Evolutionary conservation across 1,140 invertebrate species (phyloP).

Genomic region (Drosophila pseudoananassae): DNA sequence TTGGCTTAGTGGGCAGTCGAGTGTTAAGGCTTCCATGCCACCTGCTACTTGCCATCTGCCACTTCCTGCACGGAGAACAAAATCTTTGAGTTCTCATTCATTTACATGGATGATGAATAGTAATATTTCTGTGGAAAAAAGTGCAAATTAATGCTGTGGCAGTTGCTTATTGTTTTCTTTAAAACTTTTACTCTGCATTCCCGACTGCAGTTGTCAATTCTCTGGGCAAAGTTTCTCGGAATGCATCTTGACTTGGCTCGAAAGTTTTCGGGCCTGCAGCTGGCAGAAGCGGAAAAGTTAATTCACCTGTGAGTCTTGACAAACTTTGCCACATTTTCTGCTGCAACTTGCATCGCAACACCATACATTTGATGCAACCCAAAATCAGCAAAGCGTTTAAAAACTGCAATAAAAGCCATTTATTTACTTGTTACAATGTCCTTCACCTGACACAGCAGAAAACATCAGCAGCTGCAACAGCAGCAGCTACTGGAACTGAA

Average conservation of each 20-base stretch:
- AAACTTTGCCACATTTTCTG: constrained; percentile 62
- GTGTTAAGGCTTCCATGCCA: constrained; percentile 52
- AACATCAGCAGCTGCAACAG: constrained; percentile 3
- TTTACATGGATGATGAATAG: not conserved
- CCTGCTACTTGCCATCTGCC: constrained; percentile 28
- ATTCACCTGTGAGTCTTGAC: constrained; percentile 80
- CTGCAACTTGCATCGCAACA: constrained; percentile 30
- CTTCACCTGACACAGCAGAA: constrained; percentile 49
- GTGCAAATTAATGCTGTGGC: not conserved
- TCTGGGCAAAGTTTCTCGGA: constrained; percentile 64
- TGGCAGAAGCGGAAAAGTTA: constrained; percentile 69
- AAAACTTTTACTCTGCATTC: constrained; percentile 8
- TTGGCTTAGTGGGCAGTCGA: constrained; percentile 59
- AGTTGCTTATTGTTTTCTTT: not conserved
- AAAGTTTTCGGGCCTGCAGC: constrained; percentile 63
- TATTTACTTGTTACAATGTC: constrained; percentile 73
- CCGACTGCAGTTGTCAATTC: constrained; percentile 72
- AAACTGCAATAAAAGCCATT: constrained; percentile 78
- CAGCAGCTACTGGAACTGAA: constrained; percentile 6
- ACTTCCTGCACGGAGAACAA: constrained; percentile 11
- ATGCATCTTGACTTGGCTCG: constrained; percentile 75
- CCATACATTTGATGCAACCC: constrained; percentile 64
- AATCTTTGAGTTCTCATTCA: not conserved
- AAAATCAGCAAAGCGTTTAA: constrained; percentile 81
- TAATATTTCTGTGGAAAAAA: not conserved